Conservation (phyloP, 2,113 vertebrate genomes). For the Lichenostomus cassidix region DNA sequence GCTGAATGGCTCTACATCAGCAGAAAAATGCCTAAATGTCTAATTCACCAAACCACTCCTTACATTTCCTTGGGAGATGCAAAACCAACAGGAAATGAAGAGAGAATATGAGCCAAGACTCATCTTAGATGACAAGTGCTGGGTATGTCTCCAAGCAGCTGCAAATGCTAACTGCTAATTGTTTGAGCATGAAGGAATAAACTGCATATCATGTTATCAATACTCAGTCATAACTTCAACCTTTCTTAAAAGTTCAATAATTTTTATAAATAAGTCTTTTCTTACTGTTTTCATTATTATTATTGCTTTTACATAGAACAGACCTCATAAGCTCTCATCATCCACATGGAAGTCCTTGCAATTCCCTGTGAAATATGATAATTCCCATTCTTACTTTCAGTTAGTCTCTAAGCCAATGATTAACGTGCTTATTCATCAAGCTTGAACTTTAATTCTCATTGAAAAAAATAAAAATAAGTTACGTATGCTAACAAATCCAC, state of each 20-base stretch:
- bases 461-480: not conserved
- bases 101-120: fast-evolving
- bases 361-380: not conserved
- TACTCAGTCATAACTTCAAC: not conserved
- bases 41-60: not conserved
- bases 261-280: not conserved
- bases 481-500: not conserved
- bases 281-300: not conserved
- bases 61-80: not conserved
- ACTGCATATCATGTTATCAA: not conserved
- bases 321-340: not conserved
- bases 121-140: no score
- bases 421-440: not conserved
- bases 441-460: not conserved
- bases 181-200: not conserved
- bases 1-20: not conserved
- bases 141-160: not conserved
- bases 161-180: not conserved
- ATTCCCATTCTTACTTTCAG: not conserved
- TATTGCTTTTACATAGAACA: not conserved
- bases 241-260: not conserved
- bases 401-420: not conserved
- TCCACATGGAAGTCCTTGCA: not conserved
- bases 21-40: not conserved
- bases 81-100: not conserved